Conservation (phyloP, 1,140 invertebrate species). For the Hycleus cichorii region DNA sequence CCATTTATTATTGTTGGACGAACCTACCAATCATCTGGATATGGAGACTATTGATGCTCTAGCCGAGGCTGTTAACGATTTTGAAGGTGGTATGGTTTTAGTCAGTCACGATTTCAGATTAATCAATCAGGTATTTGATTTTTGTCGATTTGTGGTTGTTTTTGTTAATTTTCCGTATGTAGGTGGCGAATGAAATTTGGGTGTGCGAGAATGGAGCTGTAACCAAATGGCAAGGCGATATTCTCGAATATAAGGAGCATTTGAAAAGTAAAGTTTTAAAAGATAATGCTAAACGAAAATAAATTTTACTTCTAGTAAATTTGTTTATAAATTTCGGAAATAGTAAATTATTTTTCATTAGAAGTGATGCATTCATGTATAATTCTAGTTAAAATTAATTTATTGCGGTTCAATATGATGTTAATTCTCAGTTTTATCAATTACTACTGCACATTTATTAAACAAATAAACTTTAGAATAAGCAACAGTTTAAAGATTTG, state of each 20-base stretch:
- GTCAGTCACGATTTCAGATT: constrained; percentile 98
- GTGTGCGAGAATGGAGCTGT: constrained; percentile 94
- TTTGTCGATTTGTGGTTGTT: too few relatives aligned
- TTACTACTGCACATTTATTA: not conserved
- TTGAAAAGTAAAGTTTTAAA: constrained; percentile 76
- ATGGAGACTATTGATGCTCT: constrained; percentile 99
- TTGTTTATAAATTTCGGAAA: not conserved
- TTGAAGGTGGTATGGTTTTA: constrained; percentile 95
- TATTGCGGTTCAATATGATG: not conserved
- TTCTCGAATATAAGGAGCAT: constrained; percentile 93
- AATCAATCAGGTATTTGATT: constrained; percentile 80
- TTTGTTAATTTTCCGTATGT: constrained; percentile 11
- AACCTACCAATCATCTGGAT: constrained; percentile 98
- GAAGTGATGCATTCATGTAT: constrained; percentile 4
- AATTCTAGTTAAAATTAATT: constrained; percentile 14
- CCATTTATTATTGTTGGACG: constrained; percentile 89
- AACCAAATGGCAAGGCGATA: constrained; percentile 95
- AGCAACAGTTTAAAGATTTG: constrained; percentile 8
- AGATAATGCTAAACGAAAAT: constrained; percentile 45
- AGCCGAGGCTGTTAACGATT: constrained; percentile 95
- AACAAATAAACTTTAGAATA: not conserved
- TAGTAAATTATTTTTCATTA: constrained; percentile 13
- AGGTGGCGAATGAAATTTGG: constrained; percentile 99
- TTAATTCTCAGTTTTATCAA: not conserved
- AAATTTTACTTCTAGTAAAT: constrained; percentile 10